A percentile compares a stretch with the other conserved stretches of the same genome.
phyloP scores from a whole-genome alignment of 2,797 vertebrate genomes.

The Falco berigora region DNA sequence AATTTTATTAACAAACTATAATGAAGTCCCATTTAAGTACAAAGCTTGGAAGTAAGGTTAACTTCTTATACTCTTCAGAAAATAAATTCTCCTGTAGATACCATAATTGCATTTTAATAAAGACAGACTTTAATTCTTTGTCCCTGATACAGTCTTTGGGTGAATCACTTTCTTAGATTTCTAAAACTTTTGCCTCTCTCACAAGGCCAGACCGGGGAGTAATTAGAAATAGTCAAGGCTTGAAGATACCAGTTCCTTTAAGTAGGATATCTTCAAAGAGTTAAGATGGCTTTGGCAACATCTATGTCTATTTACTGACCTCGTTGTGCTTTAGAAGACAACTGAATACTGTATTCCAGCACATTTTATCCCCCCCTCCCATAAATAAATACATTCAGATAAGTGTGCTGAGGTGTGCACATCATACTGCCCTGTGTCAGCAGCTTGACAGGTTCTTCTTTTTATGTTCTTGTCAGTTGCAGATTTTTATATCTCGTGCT shows the following conservation, averaged over 20 bases:
- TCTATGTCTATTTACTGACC: background rate
- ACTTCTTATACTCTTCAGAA: background rate
- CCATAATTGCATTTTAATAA: background rate
- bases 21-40: background rate
- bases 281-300: background rate
- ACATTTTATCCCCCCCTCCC: background rate
- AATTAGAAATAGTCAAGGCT: background rate
- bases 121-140: background rate
- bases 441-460: background rate
- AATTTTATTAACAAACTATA: background rate
- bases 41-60: background rate
- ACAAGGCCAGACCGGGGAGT: background rate
- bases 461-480: background rate
- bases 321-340: background rate
- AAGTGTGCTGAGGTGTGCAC: background rate
- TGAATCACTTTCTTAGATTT: background rate
- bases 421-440: background rate
- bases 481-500: background rate
- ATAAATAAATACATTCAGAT: background rate
- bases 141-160: background rate
- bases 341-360: slow-evolving; percentile 14
- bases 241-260: background rate
- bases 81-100: background rate
- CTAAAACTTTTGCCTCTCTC: background rate
- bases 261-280: background rate